Base-by-base conservation (phyloP, 2,113 vertebrate species). In the Rhodinocichla rosea region DNA sequence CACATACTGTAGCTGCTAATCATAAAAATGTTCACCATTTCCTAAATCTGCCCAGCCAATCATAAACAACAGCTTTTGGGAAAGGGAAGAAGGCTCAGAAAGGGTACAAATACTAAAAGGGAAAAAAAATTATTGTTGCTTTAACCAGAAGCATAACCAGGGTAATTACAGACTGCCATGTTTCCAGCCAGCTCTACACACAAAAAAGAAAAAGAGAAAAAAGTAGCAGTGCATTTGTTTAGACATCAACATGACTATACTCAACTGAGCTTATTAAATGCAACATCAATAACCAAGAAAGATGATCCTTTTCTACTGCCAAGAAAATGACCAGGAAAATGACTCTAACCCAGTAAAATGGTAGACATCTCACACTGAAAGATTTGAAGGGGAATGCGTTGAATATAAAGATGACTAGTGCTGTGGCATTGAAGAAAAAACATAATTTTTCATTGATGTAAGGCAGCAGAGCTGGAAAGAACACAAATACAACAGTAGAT, bases 391-490 rank as follows among this genome's bases (percentile, higher is more conserved):
- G 75, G 69, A 96, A 89, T 87, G 89, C 5, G 8, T 64, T 84
- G 93, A 96, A 94, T 94, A 92, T 95, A 96, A 97, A 96, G 94
- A 96, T 96, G 89, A 96, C 90, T 95, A 89, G 93, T 94, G 88
- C 67, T 93, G 94, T 87, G 86, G 96, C 94, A 95, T 37, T 6
- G 92, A 89, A 96, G 71, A 76, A 94, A 96, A 97, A 96, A 53
- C 94, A 86, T 95, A 97, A 97, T 97, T 98, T 97, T 97, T 98
- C 97, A 97, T 79, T 95, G 97, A 97, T 84, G 95, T 90, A 96
- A 96, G 62, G 97, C 93, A 81, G 95, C 79, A 80, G 88, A 94
- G 89, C 94, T 97, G 87, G 93, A 95, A 97, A 94, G 83, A 96
- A 96, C 96, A 97, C 95, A 97, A 97, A 97, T 92, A 94, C 95